These are phyloP conservation scores for Neuroterus valhalla DNA, from an alignment of 1,140 invertebrate genomes.

Conservation along the genomic window DNA sequence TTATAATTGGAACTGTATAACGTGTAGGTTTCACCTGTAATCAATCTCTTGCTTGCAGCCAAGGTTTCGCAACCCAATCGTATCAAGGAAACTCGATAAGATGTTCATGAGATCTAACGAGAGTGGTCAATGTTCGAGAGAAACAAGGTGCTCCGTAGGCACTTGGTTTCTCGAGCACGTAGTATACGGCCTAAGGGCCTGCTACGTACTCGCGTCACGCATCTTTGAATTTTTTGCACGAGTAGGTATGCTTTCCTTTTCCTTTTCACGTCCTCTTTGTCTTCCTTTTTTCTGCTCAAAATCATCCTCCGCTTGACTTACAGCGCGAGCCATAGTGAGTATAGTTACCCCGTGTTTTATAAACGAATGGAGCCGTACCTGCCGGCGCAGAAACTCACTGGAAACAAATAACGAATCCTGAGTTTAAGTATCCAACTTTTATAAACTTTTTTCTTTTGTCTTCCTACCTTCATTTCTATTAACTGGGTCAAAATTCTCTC, in stretches of 20 bases:
- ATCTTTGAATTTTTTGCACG: conserved; percentile 58
- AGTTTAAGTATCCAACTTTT: background rate
- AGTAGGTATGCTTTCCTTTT: conserved; percentile 48
- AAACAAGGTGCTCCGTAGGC: conserved; percentile 30
- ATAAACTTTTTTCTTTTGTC: background rate
- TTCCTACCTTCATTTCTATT: no score
- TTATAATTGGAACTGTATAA: conserved; percentile 31
- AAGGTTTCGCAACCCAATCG: conserved; percentile 40
- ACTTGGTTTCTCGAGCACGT: conserved; percentile 61
- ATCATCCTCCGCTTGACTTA: conserved; percentile 41
- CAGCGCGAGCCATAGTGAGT: conserved; percentile 41
- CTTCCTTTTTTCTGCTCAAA: conserved; percentile 42
- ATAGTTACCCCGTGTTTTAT: conserved; percentile 47
- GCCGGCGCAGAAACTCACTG: conserved; percentile 19
- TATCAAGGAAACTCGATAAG: conserved; percentile 44
- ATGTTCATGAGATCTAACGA: conserved; percentile 51
- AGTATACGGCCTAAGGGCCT: conserved; percentile 58
- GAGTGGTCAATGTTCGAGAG: conserved; percentile 56
- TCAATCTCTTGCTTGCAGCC: conserved; percentile 16
- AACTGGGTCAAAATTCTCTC: no score
- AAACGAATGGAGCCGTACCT: conserved; percentile 36
- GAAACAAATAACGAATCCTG: background rate
- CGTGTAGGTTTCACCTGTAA: conserved; percentile 39
- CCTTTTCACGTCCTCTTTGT: conserved; percentile 45
- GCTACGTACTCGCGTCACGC: conserved; percentile 61